Percentiles rank a stretch among this genome's conserved stretches.
phyloP scores from a whole-genome alignment of 2,888 invertebrate genomes.

The Lysandra coridon region DNA sequence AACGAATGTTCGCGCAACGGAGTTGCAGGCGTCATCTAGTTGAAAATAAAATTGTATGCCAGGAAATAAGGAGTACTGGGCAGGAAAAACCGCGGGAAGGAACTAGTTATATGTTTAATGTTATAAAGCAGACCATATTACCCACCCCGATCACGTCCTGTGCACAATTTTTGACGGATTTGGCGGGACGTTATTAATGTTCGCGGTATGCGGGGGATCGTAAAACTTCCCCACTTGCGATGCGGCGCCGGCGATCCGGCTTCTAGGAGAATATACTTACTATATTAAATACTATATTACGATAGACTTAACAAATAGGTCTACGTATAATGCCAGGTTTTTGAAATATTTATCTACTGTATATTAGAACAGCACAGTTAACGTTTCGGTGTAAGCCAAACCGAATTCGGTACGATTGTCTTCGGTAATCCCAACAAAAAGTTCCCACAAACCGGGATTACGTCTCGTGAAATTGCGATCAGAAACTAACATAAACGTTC shows the following conservation, averaged over 20 bases:
- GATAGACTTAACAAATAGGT: neutral
- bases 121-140: neutral
- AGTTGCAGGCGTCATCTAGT: too few species aligned
- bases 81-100: too few species aligned
- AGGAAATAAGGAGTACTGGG: too few species aligned
- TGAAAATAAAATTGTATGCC: too few species aligned
- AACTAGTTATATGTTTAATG: neutral
- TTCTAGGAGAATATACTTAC: neutral
- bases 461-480: constrained; percentile 49
- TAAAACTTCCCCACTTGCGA: neutral
- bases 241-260: neutral
- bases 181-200: constrained; percentile 15
- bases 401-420: neutral
- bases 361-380: too few species aligned
- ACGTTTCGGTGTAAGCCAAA: too few species aligned
- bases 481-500: constrained; percentile 64
- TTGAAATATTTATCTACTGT: too few species aligned
- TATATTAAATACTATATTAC: neutral
- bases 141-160: neutral
- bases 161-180: constrained; percentile 18
- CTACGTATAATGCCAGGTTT: neutral
- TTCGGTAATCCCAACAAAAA: constrained; percentile 55
- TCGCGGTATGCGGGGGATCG: neutral
- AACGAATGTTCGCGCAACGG: too few species aligned
- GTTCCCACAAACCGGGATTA: constrained; percentile 62